Evolutionary conservation across 2,797 vertebrate genomes (phyloP).

Genomic region (Neoniphon sammara): DNA sequence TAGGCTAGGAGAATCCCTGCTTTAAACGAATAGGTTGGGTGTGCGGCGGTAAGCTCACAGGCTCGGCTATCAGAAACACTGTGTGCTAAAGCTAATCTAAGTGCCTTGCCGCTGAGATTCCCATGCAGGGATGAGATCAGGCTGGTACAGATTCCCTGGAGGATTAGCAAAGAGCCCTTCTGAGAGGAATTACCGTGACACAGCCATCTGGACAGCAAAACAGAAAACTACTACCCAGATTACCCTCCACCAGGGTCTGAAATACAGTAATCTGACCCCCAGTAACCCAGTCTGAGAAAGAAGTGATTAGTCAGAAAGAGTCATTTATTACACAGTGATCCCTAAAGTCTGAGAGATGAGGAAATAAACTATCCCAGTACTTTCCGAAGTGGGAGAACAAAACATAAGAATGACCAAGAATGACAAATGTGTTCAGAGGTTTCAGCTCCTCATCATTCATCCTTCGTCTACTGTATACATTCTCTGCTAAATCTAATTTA

Average conservation of each 20-base stretch:
- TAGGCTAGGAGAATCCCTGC: background rate
- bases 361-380: background rate
- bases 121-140: constrained; percentile 69
- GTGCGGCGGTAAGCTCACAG: constrained; percentile 14
- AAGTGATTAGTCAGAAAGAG: no score
- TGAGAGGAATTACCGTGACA: constrained; percentile 74
- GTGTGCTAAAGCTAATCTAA: background rate
- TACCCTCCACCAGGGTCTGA: constrained; percentile 15
- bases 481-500: background rate
- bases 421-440: no score
- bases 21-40: constrained; percentile 8
- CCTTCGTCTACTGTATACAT: no score
- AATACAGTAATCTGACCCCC: background rate
- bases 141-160: constrained; percentile 66
- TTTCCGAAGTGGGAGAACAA: no score
- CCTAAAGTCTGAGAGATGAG: background rate
- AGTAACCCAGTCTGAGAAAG: constrained; percentile 7
- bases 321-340: constrained; percentile 13
- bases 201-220: constrained; percentile 73
- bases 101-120: constrained; percentile 28
- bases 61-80: background rate
- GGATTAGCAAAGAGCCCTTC: constrained; percentile 73
- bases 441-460: no score
- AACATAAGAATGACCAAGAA: no score
- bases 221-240: constrained; percentile 36